Percentiles rank a stretch among this genome's conserved stretches.
These are phyloP conservation scores for Elymnias hypermnestra DNA, from an alignment of 1,140 invertebrate genomes.

Conservation along the genomic window DNA sequence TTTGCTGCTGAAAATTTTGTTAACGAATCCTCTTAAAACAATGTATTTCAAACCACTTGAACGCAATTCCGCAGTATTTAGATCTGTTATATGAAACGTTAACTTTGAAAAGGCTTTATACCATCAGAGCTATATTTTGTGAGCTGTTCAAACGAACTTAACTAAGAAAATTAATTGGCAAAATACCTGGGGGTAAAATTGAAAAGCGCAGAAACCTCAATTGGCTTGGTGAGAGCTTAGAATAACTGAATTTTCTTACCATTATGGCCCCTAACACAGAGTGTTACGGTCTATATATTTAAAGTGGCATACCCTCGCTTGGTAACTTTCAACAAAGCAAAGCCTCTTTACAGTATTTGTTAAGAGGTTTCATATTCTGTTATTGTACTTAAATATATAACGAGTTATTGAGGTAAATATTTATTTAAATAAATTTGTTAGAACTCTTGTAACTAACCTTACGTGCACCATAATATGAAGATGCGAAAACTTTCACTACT, in stretches of 20 bases:
- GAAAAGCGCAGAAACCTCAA: slow-evolving; percentile 22
- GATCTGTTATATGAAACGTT: slow-evolving; percentile 14
- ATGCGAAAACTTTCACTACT: too few relatives aligned
- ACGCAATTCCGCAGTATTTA: not conserved
- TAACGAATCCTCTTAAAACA: slow-evolving; percentile 5
- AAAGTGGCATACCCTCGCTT: not conserved
- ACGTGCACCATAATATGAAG: too few relatives aligned
- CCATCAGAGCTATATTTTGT: slow-evolving; percentile 14
- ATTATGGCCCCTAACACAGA: not conserved
- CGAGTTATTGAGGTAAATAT: not conserved
- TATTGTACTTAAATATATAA: not conserved
- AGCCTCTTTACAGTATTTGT: slow-evolving; percentile 8
- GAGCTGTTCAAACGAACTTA: slow-evolving; percentile 6
- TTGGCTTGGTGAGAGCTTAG: slow-evolving; percentile 5
- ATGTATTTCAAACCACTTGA: slow-evolving; percentile 11
- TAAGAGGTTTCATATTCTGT: slow-evolving; percentile 2
- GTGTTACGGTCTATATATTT: not conserved
- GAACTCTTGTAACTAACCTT: not conserved
- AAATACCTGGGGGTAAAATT: slow-evolving; percentile 30
- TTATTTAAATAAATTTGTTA: not conserved
- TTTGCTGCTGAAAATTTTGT: slow-evolving; percentile 25
- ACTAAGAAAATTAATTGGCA: slow-evolving; percentile 32
- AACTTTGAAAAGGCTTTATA: slow-evolving; percentile 18
- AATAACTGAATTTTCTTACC: too few relatives aligned
- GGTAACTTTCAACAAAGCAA: not conserved